These are phyloP conservation scores for Eptesicus fuscus DNA, from an alignment of 2,113 vertebrate species.

Conservation along the genomic window DNA sequence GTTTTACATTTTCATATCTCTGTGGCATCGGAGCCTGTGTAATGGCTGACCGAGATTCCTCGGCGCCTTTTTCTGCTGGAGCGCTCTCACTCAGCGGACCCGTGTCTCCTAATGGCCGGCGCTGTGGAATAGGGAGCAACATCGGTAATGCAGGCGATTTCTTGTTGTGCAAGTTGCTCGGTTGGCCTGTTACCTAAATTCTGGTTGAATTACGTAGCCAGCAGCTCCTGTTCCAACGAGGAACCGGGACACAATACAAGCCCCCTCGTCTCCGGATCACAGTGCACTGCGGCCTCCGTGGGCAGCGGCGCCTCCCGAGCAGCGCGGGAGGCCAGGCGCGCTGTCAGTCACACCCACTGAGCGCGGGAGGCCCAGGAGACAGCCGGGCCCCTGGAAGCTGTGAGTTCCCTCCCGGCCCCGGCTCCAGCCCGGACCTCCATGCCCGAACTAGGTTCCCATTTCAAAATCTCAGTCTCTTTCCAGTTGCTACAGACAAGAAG, in stretches of 20 bases:
- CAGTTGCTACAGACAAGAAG: background rate
- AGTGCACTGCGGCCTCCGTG: background rate
- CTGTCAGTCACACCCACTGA: background rate
- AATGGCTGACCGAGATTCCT: background rate
- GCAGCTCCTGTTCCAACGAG: background rate
- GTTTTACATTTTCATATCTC: background rate
- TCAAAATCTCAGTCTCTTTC: background rate
- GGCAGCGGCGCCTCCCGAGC: background rate
- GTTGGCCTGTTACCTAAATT: background rate
- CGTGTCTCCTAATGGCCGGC: background rate
- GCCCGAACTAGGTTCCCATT: background rate
- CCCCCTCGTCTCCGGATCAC: background rate
- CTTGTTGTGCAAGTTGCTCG: background rate
- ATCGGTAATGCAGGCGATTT: background rate
- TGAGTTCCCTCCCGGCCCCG: background rate
- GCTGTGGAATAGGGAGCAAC: background rate
- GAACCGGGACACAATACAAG: background rate
- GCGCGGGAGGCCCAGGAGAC: background rate
- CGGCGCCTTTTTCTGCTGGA: background rate
- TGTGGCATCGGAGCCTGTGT: background rate
- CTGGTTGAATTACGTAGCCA: background rate
- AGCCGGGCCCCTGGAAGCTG: background rate
- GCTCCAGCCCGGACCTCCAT: background rate
- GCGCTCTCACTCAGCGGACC: background rate
- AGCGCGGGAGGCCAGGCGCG: background rate